Evolutionary conservation across 2,113 vertebrate species (phyloP).

Genomic region (Empidonax alnorum): DNA sequence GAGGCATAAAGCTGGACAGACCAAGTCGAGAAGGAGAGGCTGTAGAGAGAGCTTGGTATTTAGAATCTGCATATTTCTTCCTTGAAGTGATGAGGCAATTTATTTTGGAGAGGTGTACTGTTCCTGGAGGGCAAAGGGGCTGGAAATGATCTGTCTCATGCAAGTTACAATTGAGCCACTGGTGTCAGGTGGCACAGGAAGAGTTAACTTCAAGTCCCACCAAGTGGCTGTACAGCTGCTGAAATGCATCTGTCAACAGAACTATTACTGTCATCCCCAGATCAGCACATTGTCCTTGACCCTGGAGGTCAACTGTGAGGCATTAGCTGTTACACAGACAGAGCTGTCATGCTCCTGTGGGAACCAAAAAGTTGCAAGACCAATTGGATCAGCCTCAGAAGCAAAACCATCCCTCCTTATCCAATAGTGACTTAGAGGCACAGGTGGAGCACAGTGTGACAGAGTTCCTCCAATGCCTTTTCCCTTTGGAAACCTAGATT

Average conservation of each 20-base stretch:
- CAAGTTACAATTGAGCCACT: neutral
- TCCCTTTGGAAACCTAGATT: neutral
- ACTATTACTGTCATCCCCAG: constrained; percentile 93
- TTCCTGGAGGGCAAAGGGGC: neutral
- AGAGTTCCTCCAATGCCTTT: neutral
- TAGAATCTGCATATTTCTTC: neutral
- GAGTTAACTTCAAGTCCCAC: constrained; percentile 71
- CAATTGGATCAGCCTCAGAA: constrained; percentile 30
- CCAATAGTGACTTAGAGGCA: neutral
- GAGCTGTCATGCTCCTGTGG: constrained; percentile 11
- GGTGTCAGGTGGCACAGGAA: neutral
- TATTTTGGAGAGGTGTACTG: neutral
- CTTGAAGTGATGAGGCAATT: neutral
- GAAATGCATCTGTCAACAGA: constrained; percentile 91
- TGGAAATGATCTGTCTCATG: neutral
- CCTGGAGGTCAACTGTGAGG: constrained; percentile 84
- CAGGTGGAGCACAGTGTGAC: neutral
- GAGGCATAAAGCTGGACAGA: neutral
- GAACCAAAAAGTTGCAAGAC: constrained; percentile 31
- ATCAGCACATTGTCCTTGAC: constrained; percentile 82
- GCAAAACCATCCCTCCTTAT: neutral
- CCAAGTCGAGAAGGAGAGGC: neutral
- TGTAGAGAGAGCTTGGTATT: neutral
- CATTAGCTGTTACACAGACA: constrained; percentile 71
- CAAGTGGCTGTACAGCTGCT: constrained; percentile 85